phyloP scores from a whole-genome alignment of 1,140 invertebrate genomes.

The Grapholita molesta region DNA sequence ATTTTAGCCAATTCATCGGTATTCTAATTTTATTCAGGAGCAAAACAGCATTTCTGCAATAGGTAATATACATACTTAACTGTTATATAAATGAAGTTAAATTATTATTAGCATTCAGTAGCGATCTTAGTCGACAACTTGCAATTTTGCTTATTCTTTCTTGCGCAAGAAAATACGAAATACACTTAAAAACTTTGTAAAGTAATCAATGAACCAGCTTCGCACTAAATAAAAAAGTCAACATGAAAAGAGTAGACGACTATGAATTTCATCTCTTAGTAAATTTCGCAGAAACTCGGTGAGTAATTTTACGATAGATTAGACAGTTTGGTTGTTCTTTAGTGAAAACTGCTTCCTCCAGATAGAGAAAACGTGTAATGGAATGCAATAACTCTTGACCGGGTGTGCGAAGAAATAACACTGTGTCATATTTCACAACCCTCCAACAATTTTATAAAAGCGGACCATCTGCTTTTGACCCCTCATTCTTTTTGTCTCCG shows the following conservation, averaged over 20 bases:
- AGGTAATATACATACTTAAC: too few relatives aligned
- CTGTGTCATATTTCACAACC: slow-evolving; percentile 77
- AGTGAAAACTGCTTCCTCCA: slow-evolving; percentile 76
- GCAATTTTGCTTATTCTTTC: too few relatives aligned
- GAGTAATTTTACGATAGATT: slow-evolving; percentile 42
- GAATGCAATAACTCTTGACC: slow-evolving; percentile 78
- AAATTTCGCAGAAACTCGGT: not conserved
- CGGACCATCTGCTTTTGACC: slow-evolving; percentile 77
- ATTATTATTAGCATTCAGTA: too few relatives aligned
- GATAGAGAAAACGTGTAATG: slow-evolving; percentile 77
- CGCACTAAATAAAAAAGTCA: too few relatives aligned
- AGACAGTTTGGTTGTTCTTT: slow-evolving; percentile 72
- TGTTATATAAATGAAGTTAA: too few relatives aligned
- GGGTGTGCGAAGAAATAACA: slow-evolving; percentile 78
- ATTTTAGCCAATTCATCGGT: not conserved
- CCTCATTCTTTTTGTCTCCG: slow-evolving; percentile 75
- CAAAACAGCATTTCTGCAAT: too few relatives aligned
- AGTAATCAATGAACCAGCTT: too few relatives aligned
- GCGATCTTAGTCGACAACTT: too few relatives aligned
- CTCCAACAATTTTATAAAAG: slow-evolving; percentile 77
- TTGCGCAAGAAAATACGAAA: too few relatives aligned
- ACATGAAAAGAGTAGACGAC: not conserved
- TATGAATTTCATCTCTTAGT: not conserved
- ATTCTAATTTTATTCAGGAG: not conserved
- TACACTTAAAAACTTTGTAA: too few relatives aligned